These are phyloP conservation scores for Geotrupes spiniger DNA, from an alignment of 2,888 invertebrate genomes.

Conservation along the genomic window DNA sequence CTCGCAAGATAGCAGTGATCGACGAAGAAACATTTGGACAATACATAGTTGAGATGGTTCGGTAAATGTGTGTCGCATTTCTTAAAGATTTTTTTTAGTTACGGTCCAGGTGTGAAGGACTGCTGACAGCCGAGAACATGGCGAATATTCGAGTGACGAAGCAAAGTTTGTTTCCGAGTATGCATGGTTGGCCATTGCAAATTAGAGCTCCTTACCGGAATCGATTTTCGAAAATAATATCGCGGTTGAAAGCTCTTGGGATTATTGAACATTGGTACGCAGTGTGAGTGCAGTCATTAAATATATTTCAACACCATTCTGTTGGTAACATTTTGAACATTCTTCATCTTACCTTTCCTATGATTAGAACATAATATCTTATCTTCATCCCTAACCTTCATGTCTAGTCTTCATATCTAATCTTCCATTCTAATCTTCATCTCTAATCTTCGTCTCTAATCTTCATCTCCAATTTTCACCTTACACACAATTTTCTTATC, in stretches of 20 bases:
- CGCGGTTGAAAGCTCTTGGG: slow-evolving; percentile 11
- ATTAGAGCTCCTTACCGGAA: slow-evolving; percentile 14
- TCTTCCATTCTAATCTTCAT: too few relatives aligned
- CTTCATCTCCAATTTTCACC: too few relatives aligned
- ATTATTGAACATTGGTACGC: slow-evolving; percentile 18
- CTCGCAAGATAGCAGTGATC: slow-evolving; percentile 8
- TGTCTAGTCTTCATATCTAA: too few relatives aligned
- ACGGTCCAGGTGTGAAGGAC: slow-evolving; percentile 7
- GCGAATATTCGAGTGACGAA: slow-evolving; percentile 11
- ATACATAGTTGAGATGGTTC: slow-evolving; percentile 10
- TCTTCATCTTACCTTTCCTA: too few relatives aligned
- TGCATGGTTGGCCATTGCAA: slow-evolving; percentile 18
- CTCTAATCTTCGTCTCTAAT: too few relatives aligned
- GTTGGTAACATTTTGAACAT: too few relatives aligned
- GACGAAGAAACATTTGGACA: slow-evolving; percentile 17
- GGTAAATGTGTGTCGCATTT: not conserved
- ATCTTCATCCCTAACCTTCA: too few relatives aligned
- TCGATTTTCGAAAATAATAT: slow-evolving; percentile 11
- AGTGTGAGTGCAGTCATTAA: too few relatives aligned
- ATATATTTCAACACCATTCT: too few relatives aligned
- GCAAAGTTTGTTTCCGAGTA: slow-evolving; percentile 13
- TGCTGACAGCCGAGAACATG: slow-evolving; percentile 7
- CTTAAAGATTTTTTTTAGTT: slow-evolving; percentile 6
- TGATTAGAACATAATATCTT: too few relatives aligned
- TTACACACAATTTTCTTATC: too few relatives aligned